A percentile compares a stretch with the other conserved stretches of the same genome.
Evolutionary conservation across 2,113 vertebrate species (phyloP).

Genomic region (Electrona antarctica): DNA sequence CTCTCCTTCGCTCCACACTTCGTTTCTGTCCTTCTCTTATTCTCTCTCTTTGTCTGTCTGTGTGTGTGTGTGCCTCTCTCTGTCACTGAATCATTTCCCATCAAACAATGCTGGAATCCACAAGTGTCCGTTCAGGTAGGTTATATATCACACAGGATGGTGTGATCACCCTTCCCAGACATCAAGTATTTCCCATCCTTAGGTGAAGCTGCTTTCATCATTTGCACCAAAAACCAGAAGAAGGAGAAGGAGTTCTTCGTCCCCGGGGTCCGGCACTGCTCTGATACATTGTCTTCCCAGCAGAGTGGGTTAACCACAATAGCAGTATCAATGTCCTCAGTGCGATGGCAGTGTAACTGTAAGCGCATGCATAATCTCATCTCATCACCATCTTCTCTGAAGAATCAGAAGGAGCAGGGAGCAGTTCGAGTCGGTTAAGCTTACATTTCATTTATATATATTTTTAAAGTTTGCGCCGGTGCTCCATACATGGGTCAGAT

Average conservation of each 20-base stretch:
- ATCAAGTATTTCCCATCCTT: constrained; percentile 57
- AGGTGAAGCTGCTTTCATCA: constrained; percentile 47
- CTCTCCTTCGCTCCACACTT: background rate
- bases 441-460: too few species aligned
- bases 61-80: background rate
- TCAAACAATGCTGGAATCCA: background rate
- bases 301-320: too few species aligned
- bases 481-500: too few species aligned
- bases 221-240: background rate
- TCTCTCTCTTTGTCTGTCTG: constrained; percentile 15
- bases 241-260: constrained; percentile 25
- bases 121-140: constrained; percentile 57
- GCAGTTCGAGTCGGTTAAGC: too few species aligned
- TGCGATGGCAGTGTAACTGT: too few species aligned
- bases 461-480: too few species aligned
- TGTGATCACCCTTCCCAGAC: constrained; percentile 68
- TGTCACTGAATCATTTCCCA: background rate
- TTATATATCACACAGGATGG: constrained; percentile 50
- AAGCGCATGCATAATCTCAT: too few species aligned
- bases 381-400: background rate
- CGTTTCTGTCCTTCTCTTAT: constrained; percentile 20
- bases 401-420: too few species aligned
- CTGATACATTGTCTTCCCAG: constrained; percentile 23
- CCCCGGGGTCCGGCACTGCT: background rate
- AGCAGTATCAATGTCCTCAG: too few species aligned